Evolutionary conservation across 1,140 invertebrate genomes (phyloP), one percentile per base, ranked within the genome.

Genomic region (Belonocnema kinseyi): DNA sequence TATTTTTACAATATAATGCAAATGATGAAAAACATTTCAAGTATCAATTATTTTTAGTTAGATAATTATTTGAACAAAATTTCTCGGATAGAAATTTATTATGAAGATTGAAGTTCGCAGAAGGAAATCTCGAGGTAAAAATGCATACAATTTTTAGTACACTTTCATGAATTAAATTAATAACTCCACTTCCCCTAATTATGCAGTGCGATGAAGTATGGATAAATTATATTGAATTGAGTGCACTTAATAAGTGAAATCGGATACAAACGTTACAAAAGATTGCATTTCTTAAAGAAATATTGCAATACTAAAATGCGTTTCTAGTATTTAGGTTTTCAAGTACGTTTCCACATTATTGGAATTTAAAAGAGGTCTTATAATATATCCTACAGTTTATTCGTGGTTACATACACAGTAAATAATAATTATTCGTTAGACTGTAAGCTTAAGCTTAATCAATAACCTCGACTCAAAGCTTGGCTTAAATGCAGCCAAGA

Each of bases 331-430:
- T 66, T n/a, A 16, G 46, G 11, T 7, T 46, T 46, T 10, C 2
- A 46, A 46, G 4, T 46, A 10, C 7, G 13, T 12, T 8, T 52
- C 58, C n/a, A 13, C 0, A 54, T 33, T 66, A 66, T 11, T 66
- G 21, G 26, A 66, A 33, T 76, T 46, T 58, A 19, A 76, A 66
- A 77, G 51, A n/a, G 13, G 40, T 11, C 40, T 46, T 16, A 33
- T 66, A 40, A n/a, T 6, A 61, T 14, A 11, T 75, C 66, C 50
- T 54, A 72, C 53, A 13, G 77, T 84, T 82, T 82, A 82, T 84
- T 84, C 73, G 73, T 82, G 78, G 33, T 50, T 51, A n/a, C 71
- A 72, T 74, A 71, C n/a, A 72, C 74, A 76, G 40, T 75, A 76
- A 50, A 70, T 58, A 71, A 71, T 10, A 71, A 5, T 61, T 75